These are phyloP conservation scores for Gymnoscelis rufifasciata DNA, from an alignment of 2,888 invertebrate genomes.

Conservation along the genomic window DNA sequence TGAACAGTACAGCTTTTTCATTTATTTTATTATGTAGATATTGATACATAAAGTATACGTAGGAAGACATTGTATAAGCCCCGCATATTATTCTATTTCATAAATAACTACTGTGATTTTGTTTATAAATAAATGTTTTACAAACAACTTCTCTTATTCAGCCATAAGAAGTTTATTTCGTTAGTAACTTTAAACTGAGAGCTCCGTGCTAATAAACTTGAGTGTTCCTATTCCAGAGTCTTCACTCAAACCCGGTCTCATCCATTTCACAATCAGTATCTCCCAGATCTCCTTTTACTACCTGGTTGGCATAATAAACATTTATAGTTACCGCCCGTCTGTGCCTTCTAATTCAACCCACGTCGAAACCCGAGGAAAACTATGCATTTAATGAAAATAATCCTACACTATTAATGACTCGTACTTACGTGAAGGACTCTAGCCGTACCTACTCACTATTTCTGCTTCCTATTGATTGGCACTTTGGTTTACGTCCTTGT, in stretches of 20 bases:
- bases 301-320: conserved; percentile 17
- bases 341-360: conserved; percentile 39
- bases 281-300: conserved; percentile 13
- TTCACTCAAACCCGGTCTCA: background rate
- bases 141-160: too few relatives aligned
- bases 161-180: too few relatives aligned
- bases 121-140: too few relatives aligned
- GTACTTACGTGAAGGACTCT: conserved; percentile 49
- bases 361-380: conserved; percentile 43
- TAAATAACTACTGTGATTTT: too few relatives aligned
- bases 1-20: too few relatives aligned
- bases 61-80: too few relatives aligned
- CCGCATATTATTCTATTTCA: too few relatives aligned
- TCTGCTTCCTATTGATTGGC: conserved; percentile 5
- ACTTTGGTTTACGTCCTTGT: background rate
- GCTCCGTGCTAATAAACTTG: too few relatives aligned
- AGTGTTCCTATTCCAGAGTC: too few relatives aligned
- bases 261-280: conserved; percentile 5
- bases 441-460: background rate
- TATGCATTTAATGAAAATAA: conserved; percentile 68
- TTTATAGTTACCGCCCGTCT: conserved; percentile 10
- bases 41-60: too few relatives aligned
- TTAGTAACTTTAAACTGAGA: too few relatives aligned
- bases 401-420: conserved; percentile 50
- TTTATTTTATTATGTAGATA: too few relatives aligned